Percentiles rank a stretch among this genome's conserved stretches.
These are phyloP conservation scores for Cyclina sinensis DNA, from an alignment of 1,140 invertebrate species.

Conservation along the genomic window DNA sequence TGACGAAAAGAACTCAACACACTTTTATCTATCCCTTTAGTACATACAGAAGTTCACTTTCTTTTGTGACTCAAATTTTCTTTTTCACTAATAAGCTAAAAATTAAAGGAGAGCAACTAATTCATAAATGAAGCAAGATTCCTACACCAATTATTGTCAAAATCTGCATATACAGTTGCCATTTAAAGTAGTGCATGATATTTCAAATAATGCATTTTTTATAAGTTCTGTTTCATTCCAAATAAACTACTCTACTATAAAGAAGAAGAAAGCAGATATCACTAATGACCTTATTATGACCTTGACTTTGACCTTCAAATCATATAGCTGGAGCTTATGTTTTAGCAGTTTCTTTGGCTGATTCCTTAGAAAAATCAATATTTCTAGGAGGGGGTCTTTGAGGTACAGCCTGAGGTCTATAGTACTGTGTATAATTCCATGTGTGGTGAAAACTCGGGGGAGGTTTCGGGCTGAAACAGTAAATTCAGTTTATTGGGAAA, in stretches of 20 bases:
- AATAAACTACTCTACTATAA: neutral
- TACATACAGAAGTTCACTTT: too few species aligned
- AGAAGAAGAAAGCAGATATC: too few species aligned
- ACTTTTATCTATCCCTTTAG: too few species aligned
- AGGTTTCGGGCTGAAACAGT: conserved; percentile 61
- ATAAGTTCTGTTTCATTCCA: conserved; percentile 8
- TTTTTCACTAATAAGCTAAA: too few species aligned
- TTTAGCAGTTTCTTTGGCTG: neutral
- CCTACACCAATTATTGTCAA: neutral
- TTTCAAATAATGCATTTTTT: too few species aligned
- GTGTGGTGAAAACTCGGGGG: conserved; percentile 63
- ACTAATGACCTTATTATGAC: neutral
- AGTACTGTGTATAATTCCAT: conserved; percentile 66
- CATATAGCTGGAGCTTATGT: neutral
- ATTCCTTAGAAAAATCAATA: conserved; percentile 33
- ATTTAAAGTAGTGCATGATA: too few species aligned
- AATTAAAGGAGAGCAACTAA: too few species aligned
- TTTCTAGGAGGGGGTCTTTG: conserved; percentile 38
- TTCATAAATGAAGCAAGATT: too few species aligned
- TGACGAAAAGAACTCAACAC: too few species aligned
- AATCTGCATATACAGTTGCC: neutral
- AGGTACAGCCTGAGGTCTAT: conserved; percentile 63
- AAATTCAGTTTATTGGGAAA: neutral
- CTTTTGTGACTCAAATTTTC: too few species aligned
- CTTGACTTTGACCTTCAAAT: conserved; percentile 14